Evolutionary conservation across 2,113 vertebrate species (phyloP).

Genomic region (Labrus mixtus): DNA sequence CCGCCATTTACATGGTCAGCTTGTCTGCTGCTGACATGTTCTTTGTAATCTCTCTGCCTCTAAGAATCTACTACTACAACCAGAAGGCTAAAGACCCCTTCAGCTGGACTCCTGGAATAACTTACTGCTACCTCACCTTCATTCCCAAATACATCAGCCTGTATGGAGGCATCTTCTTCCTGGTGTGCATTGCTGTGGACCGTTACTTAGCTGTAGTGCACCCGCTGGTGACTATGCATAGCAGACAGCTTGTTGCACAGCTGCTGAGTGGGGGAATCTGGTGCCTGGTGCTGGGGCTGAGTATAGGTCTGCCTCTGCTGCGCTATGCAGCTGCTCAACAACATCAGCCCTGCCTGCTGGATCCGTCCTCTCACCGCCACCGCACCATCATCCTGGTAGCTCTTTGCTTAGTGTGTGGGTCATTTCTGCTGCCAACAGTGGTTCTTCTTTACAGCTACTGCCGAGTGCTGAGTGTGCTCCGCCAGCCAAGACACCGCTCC

Average conservation of each 20-base stretch:
- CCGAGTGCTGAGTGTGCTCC: slow-evolving; percentile 69
- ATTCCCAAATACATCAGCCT: slow-evolving; percentile 83
- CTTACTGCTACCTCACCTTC: slow-evolving; percentile 80
- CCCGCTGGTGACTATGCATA: slow-evolving; percentile 51
- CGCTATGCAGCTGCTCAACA: slow-evolving; percentile 46
- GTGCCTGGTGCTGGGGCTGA: slow-evolving; percentile 79
- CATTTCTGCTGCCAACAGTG: slow-evolving; percentile 76
- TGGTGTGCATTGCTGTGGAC: slow-evolving; percentile 82
- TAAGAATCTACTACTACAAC: slow-evolving; percentile 81
- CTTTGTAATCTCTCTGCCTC: slow-evolving; percentile 79
- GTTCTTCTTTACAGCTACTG: slow-evolving; percentile 81
- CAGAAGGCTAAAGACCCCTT: slow-evolving; percentile 35
- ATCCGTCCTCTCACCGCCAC: slow-evolving; percentile 69
- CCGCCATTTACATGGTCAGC: slow-evolving; percentile 78
- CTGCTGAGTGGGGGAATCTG: slow-evolving; percentile 74
- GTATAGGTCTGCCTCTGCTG: slow-evolving; percentile 71
- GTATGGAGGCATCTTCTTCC: slow-evolving; percentile 84
- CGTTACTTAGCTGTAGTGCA: slow-evolving; percentile 81
- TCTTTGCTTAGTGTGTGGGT: slow-evolving; percentile 70
- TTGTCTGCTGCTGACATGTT: slow-evolving; percentile 76
- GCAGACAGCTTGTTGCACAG: slow-evolving; percentile 58
- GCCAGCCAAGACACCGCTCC: slow-evolving; percentile 49
- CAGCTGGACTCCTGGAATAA: slow-evolving; percentile 60
- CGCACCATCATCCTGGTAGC: slow-evolving; percentile 68
- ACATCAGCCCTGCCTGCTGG: slow-evolving; percentile 67